Percentiles rank a stretch among this genome's conserved stretches.
phyloP scores from a whole-genome alignment of 1,140 invertebrate species.

The Drosophila sulfurigaster region DNA sequence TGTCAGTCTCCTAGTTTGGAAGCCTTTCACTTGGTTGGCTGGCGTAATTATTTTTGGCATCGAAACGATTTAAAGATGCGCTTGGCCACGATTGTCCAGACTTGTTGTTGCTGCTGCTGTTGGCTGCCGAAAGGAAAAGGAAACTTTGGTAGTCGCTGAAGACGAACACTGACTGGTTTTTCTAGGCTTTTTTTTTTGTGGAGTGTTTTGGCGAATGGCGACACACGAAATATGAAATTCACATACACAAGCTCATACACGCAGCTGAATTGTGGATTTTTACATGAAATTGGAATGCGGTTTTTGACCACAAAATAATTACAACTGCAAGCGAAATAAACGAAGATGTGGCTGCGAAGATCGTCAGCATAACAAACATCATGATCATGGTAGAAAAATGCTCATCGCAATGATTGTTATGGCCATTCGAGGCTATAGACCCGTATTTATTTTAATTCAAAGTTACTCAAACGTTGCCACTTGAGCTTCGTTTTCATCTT shows the following conservation, averaged over 20 bases:
- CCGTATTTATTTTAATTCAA: constrained; percentile 42
- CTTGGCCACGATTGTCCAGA: constrained; percentile 6
- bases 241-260: neutral
- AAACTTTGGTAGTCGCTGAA: constrained; percentile 60
- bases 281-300: constrained; percentile 42
- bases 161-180: constrained; percentile 47
- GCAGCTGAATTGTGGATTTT: constrained; percentile 26
- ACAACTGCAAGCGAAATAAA: constrained; percentile 10
- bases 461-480: constrained; percentile 34
- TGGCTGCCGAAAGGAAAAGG: constrained; percentile 51
- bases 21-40: constrained; percentile 45
- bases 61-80: constrained; percentile 16
- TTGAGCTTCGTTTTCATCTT: neutral
- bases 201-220: constrained; percentile 43
- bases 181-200: constrained; percentile 23
- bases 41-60: constrained; percentile 43
- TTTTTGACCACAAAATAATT: constrained; percentile 43
- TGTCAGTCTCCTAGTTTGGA: constrained; percentile 7
- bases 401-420: neutral
- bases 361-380: constrained; percentile 5
- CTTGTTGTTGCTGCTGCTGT: neutral
- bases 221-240: constrained; percentile 74
- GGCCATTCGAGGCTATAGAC: neutral
- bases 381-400: neutral
- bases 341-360: constrained; percentile 22